Conservation (phyloP, 2,113 vertebrate species). For the Pampusana beccarii region DNA sequence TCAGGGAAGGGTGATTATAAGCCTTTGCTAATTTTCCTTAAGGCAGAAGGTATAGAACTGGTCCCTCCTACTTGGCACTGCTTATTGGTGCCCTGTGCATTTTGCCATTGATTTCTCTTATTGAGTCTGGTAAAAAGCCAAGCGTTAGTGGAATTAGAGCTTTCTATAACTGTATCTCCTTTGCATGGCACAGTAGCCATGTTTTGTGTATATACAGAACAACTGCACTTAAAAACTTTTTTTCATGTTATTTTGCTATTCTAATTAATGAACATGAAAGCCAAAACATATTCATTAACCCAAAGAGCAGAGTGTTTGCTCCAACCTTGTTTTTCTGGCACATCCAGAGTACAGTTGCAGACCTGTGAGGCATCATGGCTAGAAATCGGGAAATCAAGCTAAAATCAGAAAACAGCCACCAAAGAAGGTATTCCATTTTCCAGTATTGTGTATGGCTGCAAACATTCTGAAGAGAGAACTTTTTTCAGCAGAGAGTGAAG, state of each 20-base stretch:
- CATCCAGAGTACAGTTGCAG: neutral
- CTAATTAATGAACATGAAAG: neutral
- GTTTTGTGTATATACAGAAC: neutral
- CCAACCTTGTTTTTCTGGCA: neutral
- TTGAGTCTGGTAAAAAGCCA: neutral
- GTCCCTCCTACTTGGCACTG: neutral
- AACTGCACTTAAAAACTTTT: neutral
- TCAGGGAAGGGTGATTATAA: conserved; percentile 39
- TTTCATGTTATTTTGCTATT: conserved; percentile 32
- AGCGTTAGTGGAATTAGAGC: neutral
- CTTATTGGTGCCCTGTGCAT: neutral
- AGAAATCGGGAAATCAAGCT: neutral
- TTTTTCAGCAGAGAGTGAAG: neutral
- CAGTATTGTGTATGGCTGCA: neutral
- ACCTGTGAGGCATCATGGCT: neutral
- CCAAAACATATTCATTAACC: neutral
- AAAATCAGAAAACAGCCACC: neutral
- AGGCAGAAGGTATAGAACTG: neutral
- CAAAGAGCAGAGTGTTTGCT: neutral
- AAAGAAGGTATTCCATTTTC: neutral
- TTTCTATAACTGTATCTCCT: neutral
- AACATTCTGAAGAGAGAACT: neutral
- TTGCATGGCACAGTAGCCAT: neutral
- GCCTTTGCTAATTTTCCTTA: neutral
- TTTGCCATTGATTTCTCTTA: neutral